Conservation (phyloP, 2,113 vertebrate genomes). For the Holacanthus passer region DNA sequence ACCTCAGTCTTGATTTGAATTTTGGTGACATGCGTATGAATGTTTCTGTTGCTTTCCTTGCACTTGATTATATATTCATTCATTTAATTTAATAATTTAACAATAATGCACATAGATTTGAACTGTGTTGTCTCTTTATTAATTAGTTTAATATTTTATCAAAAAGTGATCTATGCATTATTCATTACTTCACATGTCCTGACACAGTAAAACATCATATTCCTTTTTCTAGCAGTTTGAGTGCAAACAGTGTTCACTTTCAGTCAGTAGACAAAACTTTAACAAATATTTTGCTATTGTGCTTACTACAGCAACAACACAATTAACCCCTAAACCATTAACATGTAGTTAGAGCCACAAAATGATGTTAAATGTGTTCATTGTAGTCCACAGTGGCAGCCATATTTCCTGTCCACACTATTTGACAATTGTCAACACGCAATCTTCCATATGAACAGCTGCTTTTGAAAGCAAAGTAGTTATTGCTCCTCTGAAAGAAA, state of each 20-base stretch:
- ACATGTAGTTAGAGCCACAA: background rate
- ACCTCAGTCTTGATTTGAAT: no score
- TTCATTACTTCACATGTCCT: constrained; percentile 12
- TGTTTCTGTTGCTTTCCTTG: background rate
- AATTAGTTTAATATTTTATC: constrained; percentile 24
- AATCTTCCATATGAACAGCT: background rate
- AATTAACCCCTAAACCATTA: background rate
- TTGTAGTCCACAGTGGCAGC: background rate
- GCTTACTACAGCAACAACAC: background rate
- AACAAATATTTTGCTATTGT: background rate
- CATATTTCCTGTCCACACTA: background rate
- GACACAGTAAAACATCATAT: constrained; percentile 9
- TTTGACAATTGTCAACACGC: background rate
- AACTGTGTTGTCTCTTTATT: constrained; percentile 39
- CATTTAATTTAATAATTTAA: no score
- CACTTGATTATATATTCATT: background rate
- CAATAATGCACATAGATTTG: background rate
- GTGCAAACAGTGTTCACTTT: constrained; percentile 15
- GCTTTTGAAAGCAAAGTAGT: background rate
- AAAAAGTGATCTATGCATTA: background rate
- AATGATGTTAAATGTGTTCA: background rate
- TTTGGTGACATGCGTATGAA: no score
- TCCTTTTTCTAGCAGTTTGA: background rate
- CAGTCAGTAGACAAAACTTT: background rate
- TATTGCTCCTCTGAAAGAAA: background rate